phyloP scores from a whole-genome alignment of 2,113 vertebrate genomes.

The Shinisaurus crocodilurus region DNA sequence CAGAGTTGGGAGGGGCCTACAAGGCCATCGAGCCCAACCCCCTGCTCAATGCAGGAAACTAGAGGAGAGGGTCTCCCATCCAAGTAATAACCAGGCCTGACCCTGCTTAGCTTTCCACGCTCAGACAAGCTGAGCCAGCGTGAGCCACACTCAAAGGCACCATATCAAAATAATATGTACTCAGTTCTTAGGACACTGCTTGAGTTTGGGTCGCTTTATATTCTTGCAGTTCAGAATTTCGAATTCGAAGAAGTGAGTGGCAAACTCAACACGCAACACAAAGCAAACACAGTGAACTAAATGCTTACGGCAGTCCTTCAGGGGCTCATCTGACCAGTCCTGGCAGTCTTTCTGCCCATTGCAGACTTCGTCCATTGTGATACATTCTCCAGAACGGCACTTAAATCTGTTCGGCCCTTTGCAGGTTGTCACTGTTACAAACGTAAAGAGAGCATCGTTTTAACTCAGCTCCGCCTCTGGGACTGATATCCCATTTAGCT shows the following conservation, averaged over 20 bases:
- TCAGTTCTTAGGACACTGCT: background rate
- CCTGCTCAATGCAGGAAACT: too few relatives aligned
- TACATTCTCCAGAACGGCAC: constrained; percentile 88
- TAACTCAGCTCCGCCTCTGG: background rate
- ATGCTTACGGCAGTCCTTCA: constrained; percentile 86
- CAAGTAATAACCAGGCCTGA: too few relatives aligned
- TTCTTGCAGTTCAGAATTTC: background rate
- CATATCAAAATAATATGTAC: background rate
- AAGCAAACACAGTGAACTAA: background rate
- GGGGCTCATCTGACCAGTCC: constrained; percentile 91
- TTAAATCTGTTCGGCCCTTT: constrained; percentile 79
- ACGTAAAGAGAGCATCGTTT: background rate
- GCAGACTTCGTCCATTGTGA: constrained; percentile 85
- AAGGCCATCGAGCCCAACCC: too few relatives aligned
- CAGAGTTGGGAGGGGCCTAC: too few relatives aligned
- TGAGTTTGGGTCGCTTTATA: background rate
- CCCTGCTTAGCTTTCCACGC: too few relatives aligned
- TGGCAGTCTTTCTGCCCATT: constrained; percentile 82
- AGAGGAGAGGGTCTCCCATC: too few relatives aligned
- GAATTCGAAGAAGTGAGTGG: background rate
- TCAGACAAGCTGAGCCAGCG: too few relatives aligned
- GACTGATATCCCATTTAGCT: background rate
- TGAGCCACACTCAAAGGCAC: background rate
- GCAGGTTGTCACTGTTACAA: constrained; percentile 78
- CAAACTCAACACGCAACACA: background rate